These are phyloP conservation scores for Pseudochaenichthys georgianus DNA, from an alignment of 2,797 vertebrate genomes.

Conservation along the genomic window DNA sequence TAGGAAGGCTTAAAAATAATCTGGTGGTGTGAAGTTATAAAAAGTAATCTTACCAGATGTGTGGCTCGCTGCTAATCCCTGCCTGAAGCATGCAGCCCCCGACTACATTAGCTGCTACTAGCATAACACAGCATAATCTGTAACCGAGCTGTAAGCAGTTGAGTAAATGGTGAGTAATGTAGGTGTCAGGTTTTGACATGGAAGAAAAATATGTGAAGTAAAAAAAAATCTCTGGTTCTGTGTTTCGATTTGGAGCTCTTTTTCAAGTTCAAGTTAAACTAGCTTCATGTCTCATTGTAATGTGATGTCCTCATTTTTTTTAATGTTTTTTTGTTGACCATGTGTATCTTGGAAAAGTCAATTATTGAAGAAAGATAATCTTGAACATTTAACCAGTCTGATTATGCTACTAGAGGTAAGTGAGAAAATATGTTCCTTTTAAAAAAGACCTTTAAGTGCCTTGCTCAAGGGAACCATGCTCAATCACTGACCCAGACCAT, in stretches of 20 bases:
- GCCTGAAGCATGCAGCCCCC: not conserved
- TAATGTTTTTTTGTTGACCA: no score
- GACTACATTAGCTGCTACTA: not conserved
- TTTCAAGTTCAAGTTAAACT: not conserved
- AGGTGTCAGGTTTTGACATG: not conserved
- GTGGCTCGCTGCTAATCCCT: not conserved
- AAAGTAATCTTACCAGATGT: not conserved
- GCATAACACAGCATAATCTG: not conserved
- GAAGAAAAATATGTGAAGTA: not conserved
- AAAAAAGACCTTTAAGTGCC: not conserved
- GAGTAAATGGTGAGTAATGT: not conserved
- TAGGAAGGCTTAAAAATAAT: not conserved
- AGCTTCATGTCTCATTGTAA: not conserved
- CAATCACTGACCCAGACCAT: not conserved
- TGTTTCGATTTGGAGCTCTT: not conserved
- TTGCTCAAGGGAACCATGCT: slow-evolving; percentile 8
- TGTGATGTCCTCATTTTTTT: not conserved
- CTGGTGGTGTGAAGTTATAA: not conserved
- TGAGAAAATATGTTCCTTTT: not conserved
- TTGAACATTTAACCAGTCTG: not conserved
- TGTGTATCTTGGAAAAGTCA: not conserved
- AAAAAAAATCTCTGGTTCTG: not conserved
- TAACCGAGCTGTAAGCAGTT: not conserved
- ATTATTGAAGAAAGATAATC: not conserved
- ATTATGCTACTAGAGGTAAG: not conserved